Evolutionary conservation across 2,113 vertebrate species (phyloP).

Genomic region (Brachirus orientalis): DNA sequence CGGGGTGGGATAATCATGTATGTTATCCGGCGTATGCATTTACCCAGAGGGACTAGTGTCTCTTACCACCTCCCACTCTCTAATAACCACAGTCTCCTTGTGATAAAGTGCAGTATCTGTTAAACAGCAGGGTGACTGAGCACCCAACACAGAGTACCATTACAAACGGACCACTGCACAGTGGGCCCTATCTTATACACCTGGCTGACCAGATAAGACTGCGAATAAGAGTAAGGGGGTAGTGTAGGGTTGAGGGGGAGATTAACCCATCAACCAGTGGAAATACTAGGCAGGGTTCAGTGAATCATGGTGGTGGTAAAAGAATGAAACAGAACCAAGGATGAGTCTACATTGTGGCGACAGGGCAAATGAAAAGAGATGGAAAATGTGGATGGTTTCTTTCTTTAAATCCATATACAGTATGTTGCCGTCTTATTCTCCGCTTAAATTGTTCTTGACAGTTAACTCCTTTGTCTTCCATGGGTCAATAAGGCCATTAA

Average conservation of each 20-base stretch:
- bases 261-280: constrained; percentile 59
- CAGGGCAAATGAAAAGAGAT: constrained; percentile 17
- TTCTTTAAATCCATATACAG: constrained; percentile 7
- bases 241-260: background rate
- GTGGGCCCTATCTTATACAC: constrained; percentile 64
- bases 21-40: constrained; percentile 54
- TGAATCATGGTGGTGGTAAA: constrained; percentile 37
- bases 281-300: constrained; percentile 40
- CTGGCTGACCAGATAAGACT: constrained; percentile 75
- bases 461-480: constrained; percentile 56
- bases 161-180: constrained; percentile 65
- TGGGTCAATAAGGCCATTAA: constrained; percentile 46
- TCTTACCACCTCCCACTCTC: constrained; percentile 50
- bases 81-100: constrained; percentile 62
- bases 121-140: constrained; percentile 72
- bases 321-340: constrained; percentile 21
- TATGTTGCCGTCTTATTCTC: constrained; percentile 16
- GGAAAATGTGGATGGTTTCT: constrained; percentile 9
- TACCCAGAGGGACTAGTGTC: constrained; percentile 55
- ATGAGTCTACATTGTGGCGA: constrained; percentile 2
- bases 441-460: constrained; percentile 31
- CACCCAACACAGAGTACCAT: constrained; percentile 68
- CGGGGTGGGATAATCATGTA: constrained; percentile 47
- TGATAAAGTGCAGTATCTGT: constrained; percentile 73
- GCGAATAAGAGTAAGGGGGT: constrained; percentile 26